Base-by-base conservation (phyloP, 2,797 vertebrate species). In the Sebastes hopkinsi region DNA sequence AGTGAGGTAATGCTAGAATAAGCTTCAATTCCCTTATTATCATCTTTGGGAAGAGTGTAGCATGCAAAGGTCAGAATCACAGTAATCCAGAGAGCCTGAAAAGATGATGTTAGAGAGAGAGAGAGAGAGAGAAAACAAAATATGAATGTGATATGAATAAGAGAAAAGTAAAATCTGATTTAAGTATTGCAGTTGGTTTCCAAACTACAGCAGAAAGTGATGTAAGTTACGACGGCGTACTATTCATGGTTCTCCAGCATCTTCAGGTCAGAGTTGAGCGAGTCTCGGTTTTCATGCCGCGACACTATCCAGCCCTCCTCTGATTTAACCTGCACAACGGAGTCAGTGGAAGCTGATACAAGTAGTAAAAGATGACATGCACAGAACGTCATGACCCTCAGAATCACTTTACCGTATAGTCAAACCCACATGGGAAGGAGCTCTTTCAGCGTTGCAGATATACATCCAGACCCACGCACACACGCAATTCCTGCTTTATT, bases 191-290 rank as follows among this genome's bases (percentile, higher is more conserved):
- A 42, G 54, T 5, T 36, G n/a, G 2, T 59, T 64, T 42, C 12
- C 18, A 9, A 1, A 58, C n/a, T 3, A 13, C 34, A 8, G 50
- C n/a, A 66, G 62, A 66, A 34, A 13, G 46, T 59, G 71, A 74
- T 34, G 10, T 32, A 46, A 58, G 27, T 70, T 32, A 22, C 13
- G 12, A 62, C 29, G 22, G 10, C 14, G 66, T 16, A 34, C 76
- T 75, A 65, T 80, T 85, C 67, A 42, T 72, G 78, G 50, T 52
- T 68, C 3, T 56, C 12, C 22, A 75, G 23, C 27, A 4, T 83
- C 68, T 71, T 81, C 67, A 72, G 52, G 67, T 83, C 77, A 79
- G 65, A 79, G 77, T 50, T 67, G 69, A 72, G 58, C 1, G 11
- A 27, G 80, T 76, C 42, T 85, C 67, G 11, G 71, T 72, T 85